A percentile compares a stretch with the other conserved stretches of the same genome.
Conservation (phyloP, 2,797 vertebrate genomes). For the Salmo trutta region DNA sequence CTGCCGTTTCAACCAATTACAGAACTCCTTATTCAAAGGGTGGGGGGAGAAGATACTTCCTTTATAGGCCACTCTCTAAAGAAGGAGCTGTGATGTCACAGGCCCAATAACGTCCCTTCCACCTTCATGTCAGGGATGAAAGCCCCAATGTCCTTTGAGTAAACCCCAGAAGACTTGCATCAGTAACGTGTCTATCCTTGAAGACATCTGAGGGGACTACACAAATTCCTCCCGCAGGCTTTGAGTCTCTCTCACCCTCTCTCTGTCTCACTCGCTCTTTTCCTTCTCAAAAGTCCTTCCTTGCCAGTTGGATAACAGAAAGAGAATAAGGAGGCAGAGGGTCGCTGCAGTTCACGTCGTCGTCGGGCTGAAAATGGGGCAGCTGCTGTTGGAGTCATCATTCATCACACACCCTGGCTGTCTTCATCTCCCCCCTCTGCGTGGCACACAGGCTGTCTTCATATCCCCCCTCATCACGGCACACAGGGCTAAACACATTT, state of each 20-base stretch:
- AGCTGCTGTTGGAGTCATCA: conserved; percentile 66
- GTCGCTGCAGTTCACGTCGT: conserved; percentile 38
- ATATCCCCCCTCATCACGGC: conserved; percentile 38
- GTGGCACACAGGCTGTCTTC: conserved; percentile 42
- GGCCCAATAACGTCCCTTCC: conserved; percentile 68
- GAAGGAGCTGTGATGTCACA: conserved; percentile 64
- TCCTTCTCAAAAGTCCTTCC: conserved; percentile 48
- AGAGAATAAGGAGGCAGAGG: conserved; percentile 23
- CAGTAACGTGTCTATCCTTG: conserved; percentile 72
- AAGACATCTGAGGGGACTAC: conserved; percentile 65
- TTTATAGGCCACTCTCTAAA: conserved; percentile 63
- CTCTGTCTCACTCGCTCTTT: conserved; percentile 49
- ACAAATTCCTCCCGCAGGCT: conserved; percentile 62
- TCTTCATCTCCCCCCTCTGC: conserved; percentile 64
- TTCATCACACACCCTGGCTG: conserved; percentile 66
- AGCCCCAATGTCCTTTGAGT: conserved; percentile 73
- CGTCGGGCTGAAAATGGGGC: conserved; percentile 66
- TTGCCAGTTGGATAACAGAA: conserved; percentile 35
- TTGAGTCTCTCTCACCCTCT: conserved; percentile 49
- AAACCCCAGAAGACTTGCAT: conserved; percentile 72
- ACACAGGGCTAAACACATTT: conserved; percentile 69
- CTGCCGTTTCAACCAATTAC: conserved; percentile 67
- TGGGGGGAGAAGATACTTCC: conserved; percentile 48
- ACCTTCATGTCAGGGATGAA: conserved; percentile 76
- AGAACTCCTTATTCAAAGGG: conserved; percentile 52